Evolutionary conservation across 2,888 invertebrate species (phyloP).

Genomic region (Volucella bombylans): DNA sequence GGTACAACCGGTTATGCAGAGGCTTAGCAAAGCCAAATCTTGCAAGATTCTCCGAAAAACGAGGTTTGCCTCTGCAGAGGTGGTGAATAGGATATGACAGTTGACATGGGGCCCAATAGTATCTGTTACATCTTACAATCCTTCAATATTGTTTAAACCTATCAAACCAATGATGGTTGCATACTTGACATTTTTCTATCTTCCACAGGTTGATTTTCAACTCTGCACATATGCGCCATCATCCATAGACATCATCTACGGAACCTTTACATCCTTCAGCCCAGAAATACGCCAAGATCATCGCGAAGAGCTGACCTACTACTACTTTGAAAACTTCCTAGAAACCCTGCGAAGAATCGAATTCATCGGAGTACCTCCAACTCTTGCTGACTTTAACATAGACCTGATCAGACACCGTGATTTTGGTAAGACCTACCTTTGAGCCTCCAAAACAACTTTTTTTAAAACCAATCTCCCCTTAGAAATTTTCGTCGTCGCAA

Average conservation of each 20-base stretch:
- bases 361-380: slow-evolving; percentile 75
- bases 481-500: slow-evolving; percentile 26
- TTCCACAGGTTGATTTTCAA: slow-evolving; percentile 76
- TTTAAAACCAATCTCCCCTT: background rate
- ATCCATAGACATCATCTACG: slow-evolving; percentile 75
- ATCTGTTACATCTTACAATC: no score
- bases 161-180: no score
- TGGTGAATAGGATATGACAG: no score
- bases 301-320: slow-evolving; percentile 75
- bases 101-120: no score
- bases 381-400: slow-evolving; percentile 66
- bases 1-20: no score
- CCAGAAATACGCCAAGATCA: slow-evolving; percentile 73
- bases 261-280: slow-evolving; percentile 75
- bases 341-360: slow-evolving; percentile 74
- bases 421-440: slow-evolving; percentile 11
- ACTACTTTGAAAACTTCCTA: slow-evolving; percentile 75
- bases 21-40: no score
- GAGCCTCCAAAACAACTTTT: no score
- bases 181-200: background rate
- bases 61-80: no score
- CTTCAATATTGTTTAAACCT: no score
- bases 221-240: slow-evolving; percentile 75
- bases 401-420: slow-evolving; percentile 70
- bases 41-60: no score